phyloP scores from a whole-genome alignment of 2,797 vertebrate genomes.

The Myotis pilosus region DNA sequence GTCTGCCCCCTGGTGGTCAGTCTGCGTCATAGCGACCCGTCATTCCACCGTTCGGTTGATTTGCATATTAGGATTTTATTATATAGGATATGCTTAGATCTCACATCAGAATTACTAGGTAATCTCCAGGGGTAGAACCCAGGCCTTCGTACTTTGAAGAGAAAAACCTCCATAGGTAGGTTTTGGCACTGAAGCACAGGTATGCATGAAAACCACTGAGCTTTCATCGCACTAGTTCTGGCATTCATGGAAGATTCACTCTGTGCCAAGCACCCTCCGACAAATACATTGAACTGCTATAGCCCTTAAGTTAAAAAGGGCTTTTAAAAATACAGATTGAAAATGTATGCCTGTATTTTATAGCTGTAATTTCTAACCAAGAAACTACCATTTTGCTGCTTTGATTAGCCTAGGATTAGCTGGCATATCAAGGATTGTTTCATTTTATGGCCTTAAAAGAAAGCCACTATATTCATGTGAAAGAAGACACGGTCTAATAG shows the following conservation, averaged over 20 bases:
- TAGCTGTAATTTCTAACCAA: constrained; percentile 60
- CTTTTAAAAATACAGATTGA: constrained; percentile 52
- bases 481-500: constrained; percentile 41
- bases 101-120: not conserved
- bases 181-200: not conserved
- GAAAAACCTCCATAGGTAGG: not conserved
- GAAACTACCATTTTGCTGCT: constrained; percentile 65
- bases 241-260: not conserved
- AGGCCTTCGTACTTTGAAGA: not conserved
- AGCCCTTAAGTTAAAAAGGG: constrained; percentile 23
- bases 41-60: no score
- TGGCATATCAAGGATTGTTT: constrained; percentile 46
- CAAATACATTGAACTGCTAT: not conserved
- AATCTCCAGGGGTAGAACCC: not conserved
- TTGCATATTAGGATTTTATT: no score
- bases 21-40: accelerated
- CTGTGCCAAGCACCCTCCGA: not conserved
- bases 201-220: not conserved
- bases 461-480: constrained; percentile 24
- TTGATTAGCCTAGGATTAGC: constrained; percentile 59
- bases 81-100: not conserved
- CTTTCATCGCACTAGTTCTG: not conserved
- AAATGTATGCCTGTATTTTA: constrained; percentile 62
- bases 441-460: constrained; percentile 66
- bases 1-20: no score